Percentiles rank a stretch among this genome's conserved stretches.
These are phyloP conservation scores for Cataglyphis altisquamis DNA, from an alignment of 2,888 invertebrate species.

Conservation along the genomic window DNA sequence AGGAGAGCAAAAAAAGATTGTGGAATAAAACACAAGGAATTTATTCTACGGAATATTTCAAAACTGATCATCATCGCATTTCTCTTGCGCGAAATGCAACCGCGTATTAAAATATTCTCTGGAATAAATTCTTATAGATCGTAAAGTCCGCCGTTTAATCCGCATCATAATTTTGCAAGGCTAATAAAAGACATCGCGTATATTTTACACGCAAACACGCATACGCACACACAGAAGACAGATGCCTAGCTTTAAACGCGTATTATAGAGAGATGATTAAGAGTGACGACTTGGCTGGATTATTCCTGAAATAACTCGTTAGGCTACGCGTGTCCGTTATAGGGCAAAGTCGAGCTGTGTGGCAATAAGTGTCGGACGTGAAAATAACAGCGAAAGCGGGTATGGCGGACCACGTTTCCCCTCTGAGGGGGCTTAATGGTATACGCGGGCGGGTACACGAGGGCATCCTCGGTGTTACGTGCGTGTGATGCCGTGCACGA, in stretches of 20 bases:
- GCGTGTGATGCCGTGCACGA: constrained; percentile 61
- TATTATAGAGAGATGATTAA: constrained; percentile 10
- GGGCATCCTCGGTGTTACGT: constrained; percentile 26
- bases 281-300: constrained; percentile 16
- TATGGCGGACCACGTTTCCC: constrained; percentile 56
- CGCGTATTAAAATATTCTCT: not conserved
- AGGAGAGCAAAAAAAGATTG: not conserved
- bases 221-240: not conserved
- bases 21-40: not conserved
- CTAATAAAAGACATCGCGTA: not conserved
- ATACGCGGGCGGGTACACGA: constrained; percentile 54
- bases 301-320: constrained; percentile 32
- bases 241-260: not conserved
- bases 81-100: not conserved
- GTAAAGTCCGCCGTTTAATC: not conserved
- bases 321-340: not conserved
- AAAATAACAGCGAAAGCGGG: constrained; percentile 24
- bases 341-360: not conserved
- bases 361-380: constrained; percentile 45
- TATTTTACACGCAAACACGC: not conserved
- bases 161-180: not conserved
- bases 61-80: not conserved
- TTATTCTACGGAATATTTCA: not conserved
- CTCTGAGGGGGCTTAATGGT: constrained; percentile 66
- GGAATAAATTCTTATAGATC: constrained; percentile 18